These are phyloP conservation scores for Gallinago stenura DNA, from an alignment of 2,797 vertebrate genomes.

Conservation along the genomic window DNA sequence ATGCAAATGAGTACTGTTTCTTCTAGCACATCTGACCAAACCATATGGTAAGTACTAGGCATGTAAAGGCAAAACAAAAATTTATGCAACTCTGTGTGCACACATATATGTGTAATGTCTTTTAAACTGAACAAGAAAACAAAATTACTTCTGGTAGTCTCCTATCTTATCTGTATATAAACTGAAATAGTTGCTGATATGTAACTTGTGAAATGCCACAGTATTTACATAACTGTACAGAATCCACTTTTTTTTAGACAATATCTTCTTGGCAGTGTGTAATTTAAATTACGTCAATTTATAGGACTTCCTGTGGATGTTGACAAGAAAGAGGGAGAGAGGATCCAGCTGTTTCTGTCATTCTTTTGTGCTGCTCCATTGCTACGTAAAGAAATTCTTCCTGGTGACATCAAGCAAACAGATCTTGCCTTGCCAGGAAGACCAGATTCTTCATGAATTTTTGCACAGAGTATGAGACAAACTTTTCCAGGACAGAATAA, in stretches of 20 bases:
- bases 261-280: neutral
- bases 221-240: neutral
- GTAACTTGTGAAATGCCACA: neutral
- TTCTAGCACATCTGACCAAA: neutral
- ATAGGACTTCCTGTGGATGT: neutral
- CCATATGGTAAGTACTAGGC: neutral
- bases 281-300: constrained; percentile 14
- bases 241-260: neutral
- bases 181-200: neutral
- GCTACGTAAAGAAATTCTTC: neutral
- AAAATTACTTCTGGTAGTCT: neutral
- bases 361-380: neutral
- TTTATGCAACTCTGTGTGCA: neutral
- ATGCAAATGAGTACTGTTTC: neutral
- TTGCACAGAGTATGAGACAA: neutral
- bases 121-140: neutral
- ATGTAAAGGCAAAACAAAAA: neutral
- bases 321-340: neutral
- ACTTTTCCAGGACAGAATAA: neutral
- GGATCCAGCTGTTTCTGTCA: neutral
- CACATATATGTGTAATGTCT: neutral
- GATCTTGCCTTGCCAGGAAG: neutral
- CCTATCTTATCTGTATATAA: neutral
- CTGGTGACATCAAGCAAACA: neutral
- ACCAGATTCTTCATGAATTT: neutral